Evolutionary conservation across 2,888 invertebrate species (phyloP).

Genomic region (Heliconius cydno): DNA sequence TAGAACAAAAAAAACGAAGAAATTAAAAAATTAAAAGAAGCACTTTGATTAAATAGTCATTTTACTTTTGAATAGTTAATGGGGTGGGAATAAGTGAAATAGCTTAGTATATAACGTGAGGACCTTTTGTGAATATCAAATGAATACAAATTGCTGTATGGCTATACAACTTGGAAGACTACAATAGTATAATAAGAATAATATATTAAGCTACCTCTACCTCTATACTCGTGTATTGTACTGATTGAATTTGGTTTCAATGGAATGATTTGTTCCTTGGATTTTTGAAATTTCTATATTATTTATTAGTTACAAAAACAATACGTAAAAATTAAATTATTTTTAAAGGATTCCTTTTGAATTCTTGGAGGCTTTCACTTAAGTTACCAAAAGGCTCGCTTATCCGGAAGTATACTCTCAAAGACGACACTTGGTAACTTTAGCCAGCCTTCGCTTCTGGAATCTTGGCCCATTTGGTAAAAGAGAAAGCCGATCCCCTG

Average conservation of each 20-base stretch:
- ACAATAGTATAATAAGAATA: slow-evolving; percentile 35
- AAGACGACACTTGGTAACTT: too few relatives aligned
- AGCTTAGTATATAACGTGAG: slow-evolving; percentile 38
- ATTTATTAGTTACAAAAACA: not conserved
- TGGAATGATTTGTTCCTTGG: not conserved
- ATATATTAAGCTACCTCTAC: slow-evolving; percentile 29
- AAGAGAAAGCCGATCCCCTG: too few relatives aligned
- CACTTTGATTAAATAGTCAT: slow-evolving; percentile 36
- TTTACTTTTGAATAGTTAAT: slow-evolving; percentile 21
- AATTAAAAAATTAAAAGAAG: not conserved
- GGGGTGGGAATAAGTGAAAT: slow-evolving; percentile 38
- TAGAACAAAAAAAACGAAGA: not conserved
- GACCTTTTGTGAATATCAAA: slow-evolving; percentile 44
- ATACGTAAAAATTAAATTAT: too few relatives aligned
- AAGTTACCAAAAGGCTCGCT: too few relatives aligned
- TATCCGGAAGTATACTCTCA: too few relatives aligned
- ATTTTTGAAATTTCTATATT: not conserved
- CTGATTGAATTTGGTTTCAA: not conserved
- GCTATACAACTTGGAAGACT: slow-evolving; percentile 19
- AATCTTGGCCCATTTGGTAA: too few relatives aligned
- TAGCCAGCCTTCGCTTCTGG: too few relatives aligned
- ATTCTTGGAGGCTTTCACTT: too few relatives aligned
- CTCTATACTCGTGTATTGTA: not conserved
- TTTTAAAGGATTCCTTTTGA: too few relatives aligned
- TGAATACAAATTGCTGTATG: slow-evolving; percentile 40